Evolutionary conservation across 1,140 invertebrate species (phyloP), one percentile per base, ranked within the genome.

Genomic region (Scylla paramamosain): DNA sequence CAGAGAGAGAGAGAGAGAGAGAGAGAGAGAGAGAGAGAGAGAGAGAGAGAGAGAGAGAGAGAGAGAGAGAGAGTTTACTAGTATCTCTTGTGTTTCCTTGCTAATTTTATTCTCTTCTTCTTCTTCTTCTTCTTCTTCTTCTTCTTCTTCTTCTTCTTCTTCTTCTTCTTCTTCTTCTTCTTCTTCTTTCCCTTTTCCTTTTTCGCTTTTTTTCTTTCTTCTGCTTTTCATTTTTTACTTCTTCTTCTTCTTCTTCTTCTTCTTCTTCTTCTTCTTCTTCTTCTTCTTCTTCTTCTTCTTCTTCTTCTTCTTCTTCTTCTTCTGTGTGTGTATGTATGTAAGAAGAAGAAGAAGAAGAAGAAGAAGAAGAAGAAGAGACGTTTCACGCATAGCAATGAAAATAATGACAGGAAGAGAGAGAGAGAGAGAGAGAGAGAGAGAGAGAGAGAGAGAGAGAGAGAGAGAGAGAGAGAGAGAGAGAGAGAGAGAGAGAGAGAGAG

Each of bases 261-360:
- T n/a, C n/a, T n/a, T n/a, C n/a, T n/a, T n/a, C n/a, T n/a, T n/a
- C n/a, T n/a, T n/a, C n/a, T n/a, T n/a, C n/a, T n/a, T n/a, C n/a
- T n/a, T n/a, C n/a, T n/a, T n/a, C n/a, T n/a, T n/a, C n/a, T n/a
- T n/a, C n/a, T n/a, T n/a, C n/a, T n/a, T n/a, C n/a, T n/a, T n/a
- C n/a, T 12, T 77, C n/a, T 14, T 77, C n/a, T 77, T 12, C n/a
- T n/a, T 14, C n/a, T 77, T 12, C 12, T 77, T 12, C 12, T n/a
- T 77, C n/a, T 77, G n/a, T 77, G 12, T 77, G 67, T 77, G 67
- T 77, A 77, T 77, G 67, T 77, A 77, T 77, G 67, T 77, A 28
- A 82, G 77, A 28, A 28, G 28, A 28, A 2, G 28, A 82, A 82
- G 77, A 28, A 82, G 77, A 28, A 28, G 28, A 28, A 28, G 77